Evolutionary conservation across 2,888 invertebrate species (phyloP).

Genomic region (Drosophila mettleri): DNA sequence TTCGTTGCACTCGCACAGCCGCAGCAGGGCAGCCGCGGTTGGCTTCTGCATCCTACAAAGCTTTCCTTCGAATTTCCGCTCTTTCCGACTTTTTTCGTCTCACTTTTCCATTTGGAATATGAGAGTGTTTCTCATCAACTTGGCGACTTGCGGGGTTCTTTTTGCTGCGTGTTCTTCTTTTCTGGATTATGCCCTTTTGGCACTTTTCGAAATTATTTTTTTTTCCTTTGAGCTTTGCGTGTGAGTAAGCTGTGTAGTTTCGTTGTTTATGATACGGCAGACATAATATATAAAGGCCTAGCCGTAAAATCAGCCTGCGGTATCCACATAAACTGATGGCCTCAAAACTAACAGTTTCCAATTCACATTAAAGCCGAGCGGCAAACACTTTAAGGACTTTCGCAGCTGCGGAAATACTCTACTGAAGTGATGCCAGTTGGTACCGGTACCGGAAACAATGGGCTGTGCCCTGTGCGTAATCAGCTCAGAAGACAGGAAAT

Average conservation of each 20-base stretch:
- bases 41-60: slow-evolving; percentile 11
- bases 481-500: slow-evolving; percentile 68
- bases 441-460: slow-evolving; percentile 57
- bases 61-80: slow-evolving; percentile 71
- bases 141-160: slow-evolving; percentile 66
- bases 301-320: slow-evolving; percentile 25
- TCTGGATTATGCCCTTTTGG: slow-evolving; percentile 75
- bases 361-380: slow-evolving; percentile 29
- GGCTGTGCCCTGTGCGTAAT: slow-evolving; percentile 58
- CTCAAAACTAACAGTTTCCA: slow-evolving; percentile 28
- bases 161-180: slow-evolving; percentile 50
- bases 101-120: slow-evolving; percentile 57
- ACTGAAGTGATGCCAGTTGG: slow-evolving; percentile 38
- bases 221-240: slow-evolving; percentile 42
- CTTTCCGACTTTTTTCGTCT: slow-evolving; percentile 57
- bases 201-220: slow-evolving; percentile 76
- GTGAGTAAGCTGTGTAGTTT: slow-evolving; percentile 19
- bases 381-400: slow-evolving; percentile 28
- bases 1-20: slow-evolving; percentile 51
- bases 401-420: slow-evolving; percentile 29
- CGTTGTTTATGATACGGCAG: slow-evolving; percentile 59
- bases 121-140: slow-evolving; percentile 56
- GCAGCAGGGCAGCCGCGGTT: slow-evolving; percentile 36
- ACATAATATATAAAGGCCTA: slow-evolving; percentile 62
- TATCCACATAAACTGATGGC: slow-evolving; percentile 14